Evolutionary conservation across 2,113 vertebrate genomes (phyloP).

Genomic region (Aptenodytes patagonicus): DNA sequence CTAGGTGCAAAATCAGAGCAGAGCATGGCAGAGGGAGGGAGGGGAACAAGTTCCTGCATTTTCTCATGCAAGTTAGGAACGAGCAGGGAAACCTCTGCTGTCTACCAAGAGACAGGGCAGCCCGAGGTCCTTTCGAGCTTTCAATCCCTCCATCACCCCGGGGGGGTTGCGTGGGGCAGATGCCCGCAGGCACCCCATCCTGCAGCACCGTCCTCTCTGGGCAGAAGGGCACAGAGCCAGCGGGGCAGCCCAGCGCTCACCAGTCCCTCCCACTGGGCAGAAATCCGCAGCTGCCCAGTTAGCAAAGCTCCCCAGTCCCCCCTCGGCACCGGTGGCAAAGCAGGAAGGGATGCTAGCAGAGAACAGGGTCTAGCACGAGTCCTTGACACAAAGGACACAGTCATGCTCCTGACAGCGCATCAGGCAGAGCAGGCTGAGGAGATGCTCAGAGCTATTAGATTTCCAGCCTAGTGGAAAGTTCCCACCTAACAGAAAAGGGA

Average conservation of each 20-base stretch:
- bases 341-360: not conserved
- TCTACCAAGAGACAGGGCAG: not conserved
- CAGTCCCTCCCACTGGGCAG: not conserved
- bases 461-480: not conserved
- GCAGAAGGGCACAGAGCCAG: not conserved
- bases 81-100: not conserved
- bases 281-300: not conserved
- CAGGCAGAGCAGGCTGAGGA: not conserved
- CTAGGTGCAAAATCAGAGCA: not conserved
- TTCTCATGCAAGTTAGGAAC: not conserved
- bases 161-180: not conserved
- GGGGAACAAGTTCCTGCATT: not conserved
- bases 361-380: not conserved
- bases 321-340: not conserved
- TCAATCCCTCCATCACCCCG: not conserved
- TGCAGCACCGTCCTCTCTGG: not conserved
- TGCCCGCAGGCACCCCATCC: not conserved
- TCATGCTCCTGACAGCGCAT: not conserved
- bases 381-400: not conserved
- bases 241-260: not conserved
- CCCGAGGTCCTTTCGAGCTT: not conserved
- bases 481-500: not conserved
- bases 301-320: not conserved
- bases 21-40: not conserved
- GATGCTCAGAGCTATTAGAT: rapidly evolving